Percentiles rank a stretch among this genome's conserved stretches.
Conservation (phyloP, 2,888 invertebrate genomes). For the Drosophila acutilabella region DNA sequence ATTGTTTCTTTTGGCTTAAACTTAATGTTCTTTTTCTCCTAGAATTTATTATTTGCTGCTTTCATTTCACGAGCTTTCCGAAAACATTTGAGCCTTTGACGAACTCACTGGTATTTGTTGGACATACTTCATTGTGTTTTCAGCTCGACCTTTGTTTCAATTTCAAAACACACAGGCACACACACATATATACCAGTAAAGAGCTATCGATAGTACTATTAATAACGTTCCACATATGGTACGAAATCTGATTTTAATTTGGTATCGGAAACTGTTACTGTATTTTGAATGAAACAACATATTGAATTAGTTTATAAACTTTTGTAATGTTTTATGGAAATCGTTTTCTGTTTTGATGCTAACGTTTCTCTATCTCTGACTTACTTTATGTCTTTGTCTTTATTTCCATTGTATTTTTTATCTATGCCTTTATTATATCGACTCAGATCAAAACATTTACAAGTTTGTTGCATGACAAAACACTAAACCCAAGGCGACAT, state of each 20-base stretch:
- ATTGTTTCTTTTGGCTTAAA: slow-evolving; percentile 19
- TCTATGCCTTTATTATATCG: slow-evolving; percentile 17
- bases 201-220: slow-evolving; percentile 29
- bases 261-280: slow-evolving; percentile 54
- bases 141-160: slow-evolving; percentile 43
- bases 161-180: slow-evolving; percentile 21
- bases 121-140: slow-evolving; percentile 52
- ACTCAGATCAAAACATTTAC: not conserved
- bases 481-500: not conserved
- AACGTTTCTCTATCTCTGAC: slow-evolving; percentile 29
- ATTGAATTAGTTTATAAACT: slow-evolving; percentile 48
- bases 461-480: slow-evolving; percentile 36
- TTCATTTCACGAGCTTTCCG: slow-evolving; percentile 23
- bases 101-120: slow-evolving; percentile 40
- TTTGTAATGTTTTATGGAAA: slow-evolving; percentile 71
- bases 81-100: slow-evolving; percentile 27
- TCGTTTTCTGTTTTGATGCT: slow-evolving; percentile 50
- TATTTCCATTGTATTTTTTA: slow-evolving; percentile 29
- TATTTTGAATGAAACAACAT: slow-evolving; percentile 47
- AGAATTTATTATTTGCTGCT: slow-evolving; percentile 15
- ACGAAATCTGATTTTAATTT: not conserved
- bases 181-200: slow-evolving; percentile 20
- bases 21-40: not conserved
- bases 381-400: slow-evolving; percentile 29
- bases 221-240: slow-evolving; percentile 33